phyloP scores from a whole-genome alignment of 2,888 invertebrate species.

The Sipha maydis region DNA sequence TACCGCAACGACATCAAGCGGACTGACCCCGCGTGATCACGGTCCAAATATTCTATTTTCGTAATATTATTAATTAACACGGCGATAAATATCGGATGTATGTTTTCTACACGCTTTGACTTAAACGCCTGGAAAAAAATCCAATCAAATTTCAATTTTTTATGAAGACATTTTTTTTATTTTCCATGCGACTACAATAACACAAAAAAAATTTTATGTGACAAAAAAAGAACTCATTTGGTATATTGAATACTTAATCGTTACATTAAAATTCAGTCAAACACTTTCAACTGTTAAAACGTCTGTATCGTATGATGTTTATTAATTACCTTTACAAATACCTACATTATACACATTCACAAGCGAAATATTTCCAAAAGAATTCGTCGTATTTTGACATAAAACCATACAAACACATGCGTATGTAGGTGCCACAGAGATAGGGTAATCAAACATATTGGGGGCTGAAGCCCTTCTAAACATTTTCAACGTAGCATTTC shows the following conservation, averaged over 20 bases:
- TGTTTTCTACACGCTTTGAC: not conserved
- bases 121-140: not conserved
- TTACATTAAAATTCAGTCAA: too few species aligned
- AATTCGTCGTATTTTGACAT: not conserved
- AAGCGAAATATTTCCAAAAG: not conserved
- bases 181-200: too few species aligned
- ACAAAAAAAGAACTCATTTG: too few species aligned
- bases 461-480: too few species aligned
- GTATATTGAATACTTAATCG: too few species aligned
- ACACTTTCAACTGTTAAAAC: too few species aligned
- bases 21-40: constrained; percentile 43
- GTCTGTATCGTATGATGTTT: not conserved
- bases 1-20: constrained; percentile 49
- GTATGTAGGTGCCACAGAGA: too few species aligned
- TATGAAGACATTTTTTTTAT: not conserved
- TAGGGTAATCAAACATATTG: too few species aligned
- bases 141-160: not conserved
- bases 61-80: not conserved
- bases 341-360: not conserved
- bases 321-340: not conserved
- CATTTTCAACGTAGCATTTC: too few species aligned
- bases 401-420: too few species aligned
- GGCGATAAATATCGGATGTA: not conserved
- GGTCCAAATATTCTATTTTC: not conserved
- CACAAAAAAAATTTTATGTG: too few species aligned